Percentiles rank a stretch among this genome's conserved stretches.
phyloP scores from a whole-genome alignment of 2,797 vertebrate genomes.

The Bradypodion ventrale region DNA sequence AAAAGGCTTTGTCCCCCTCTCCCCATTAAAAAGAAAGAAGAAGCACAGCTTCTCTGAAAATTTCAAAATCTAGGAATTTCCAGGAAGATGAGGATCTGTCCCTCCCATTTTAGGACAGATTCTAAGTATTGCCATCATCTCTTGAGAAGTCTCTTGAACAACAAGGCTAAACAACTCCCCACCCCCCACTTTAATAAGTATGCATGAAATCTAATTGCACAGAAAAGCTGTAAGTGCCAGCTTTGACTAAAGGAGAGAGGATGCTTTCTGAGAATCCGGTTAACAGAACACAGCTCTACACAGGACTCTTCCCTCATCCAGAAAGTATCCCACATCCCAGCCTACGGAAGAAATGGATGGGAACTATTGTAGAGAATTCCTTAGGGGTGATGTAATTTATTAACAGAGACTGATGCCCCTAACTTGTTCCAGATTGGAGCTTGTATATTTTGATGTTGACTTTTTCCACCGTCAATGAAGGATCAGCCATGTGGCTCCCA shows the following conservation, averaged over 20 bases:
- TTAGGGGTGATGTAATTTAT: slow-evolving; percentile 49
- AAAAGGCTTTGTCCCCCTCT: neutral
- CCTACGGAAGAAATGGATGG: slow-evolving; percentile 41
- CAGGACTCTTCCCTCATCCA: neutral
- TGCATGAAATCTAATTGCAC: slow-evolving; percentile 15
- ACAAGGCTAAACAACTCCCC: neutral
- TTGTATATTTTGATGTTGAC: slow-evolving; percentile 1
- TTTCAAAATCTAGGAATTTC: neutral
- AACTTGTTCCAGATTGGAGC: slow-evolving; percentile 32
- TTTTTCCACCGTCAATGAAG: neutral
- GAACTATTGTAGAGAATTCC: slow-evolving; percentile 56
- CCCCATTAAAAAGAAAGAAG: no score
- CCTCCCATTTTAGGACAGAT: neutral
- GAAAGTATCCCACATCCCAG: slow-evolving; percentile 37
- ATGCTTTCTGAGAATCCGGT: neutral
- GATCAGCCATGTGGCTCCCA: slow-evolving; percentile 16
- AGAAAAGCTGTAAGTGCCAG: neutral
- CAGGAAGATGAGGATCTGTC: neutral
- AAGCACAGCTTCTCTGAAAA: neutral
- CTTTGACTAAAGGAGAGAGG: slow-evolving; percentile 12
- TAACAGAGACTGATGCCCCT: slow-evolving; percentile 27
- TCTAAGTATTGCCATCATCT: neutral
- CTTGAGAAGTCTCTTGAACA: neutral
- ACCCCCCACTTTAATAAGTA: slow-evolving; percentile 17
- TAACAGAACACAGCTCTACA: slow-evolving; percentile 32